phyloP scores from a whole-genome alignment of 2,888 invertebrate species.

The Hemaris fuciformis region DNA sequence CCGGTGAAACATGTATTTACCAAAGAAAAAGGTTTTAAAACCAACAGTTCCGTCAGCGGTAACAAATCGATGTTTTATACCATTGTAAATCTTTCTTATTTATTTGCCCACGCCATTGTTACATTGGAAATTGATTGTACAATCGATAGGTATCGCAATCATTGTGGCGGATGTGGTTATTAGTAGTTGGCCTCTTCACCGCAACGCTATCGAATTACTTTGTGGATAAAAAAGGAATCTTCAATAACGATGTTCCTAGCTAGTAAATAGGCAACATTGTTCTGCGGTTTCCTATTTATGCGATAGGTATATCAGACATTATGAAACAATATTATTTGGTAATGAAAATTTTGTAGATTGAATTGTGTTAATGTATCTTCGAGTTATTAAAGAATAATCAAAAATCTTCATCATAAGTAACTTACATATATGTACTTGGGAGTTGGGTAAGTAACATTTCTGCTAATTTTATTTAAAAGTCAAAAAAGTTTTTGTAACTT shows the following conservation, averaged over 20 bases:
- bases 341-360: no score
- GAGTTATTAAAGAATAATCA: no score
- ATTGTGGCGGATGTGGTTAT: conserved; percentile 59
- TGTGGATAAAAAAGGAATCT: conserved; percentile 24
- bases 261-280: conserved; percentile 1
- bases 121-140: conserved; percentile 21
- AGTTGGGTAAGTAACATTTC: no score
- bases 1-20: conserved; percentile 34
- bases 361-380: no score
- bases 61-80: conserved; percentile 34
- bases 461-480: no score
- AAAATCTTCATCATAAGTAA: no score
- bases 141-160: conserved; percentile 33
- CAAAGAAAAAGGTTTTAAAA: conserved; percentile 47
- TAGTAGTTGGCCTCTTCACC: conserved; percentile 47
- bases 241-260: conserved; percentile 13
- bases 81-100: conserved; percentile 24
- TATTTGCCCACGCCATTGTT: neutral
- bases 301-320: conserved; percentile 21
- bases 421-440: no score
- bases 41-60: conserved; percentile 44
- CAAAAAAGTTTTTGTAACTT: no score
- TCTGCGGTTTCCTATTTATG: conserved; percentile 14
- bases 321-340: no score
- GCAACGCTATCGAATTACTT: conserved; percentile 45